Percentiles rank a stretch among this genome's conserved stretches.
Conservation (phyloP, 2,888 invertebrate species). For the Encarsia formosa region DNA sequence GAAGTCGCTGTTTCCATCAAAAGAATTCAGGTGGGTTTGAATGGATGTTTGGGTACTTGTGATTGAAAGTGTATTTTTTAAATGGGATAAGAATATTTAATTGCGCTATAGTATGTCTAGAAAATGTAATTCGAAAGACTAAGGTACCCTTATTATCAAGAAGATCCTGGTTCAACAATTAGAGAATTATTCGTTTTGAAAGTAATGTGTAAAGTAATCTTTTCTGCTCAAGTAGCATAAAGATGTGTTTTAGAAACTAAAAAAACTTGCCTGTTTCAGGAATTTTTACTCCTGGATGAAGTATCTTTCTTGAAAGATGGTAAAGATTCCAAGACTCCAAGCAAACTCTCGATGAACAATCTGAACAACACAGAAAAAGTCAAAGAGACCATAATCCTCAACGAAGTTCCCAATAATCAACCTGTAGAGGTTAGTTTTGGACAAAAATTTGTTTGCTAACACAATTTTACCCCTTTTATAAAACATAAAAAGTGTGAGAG, state of each 20-base stretch:
- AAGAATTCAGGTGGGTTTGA: constrained; percentile 51
- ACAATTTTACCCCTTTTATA: neutral
- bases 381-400: neutral
- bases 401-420: neutral
- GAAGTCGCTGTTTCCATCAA: constrained; percentile 59
- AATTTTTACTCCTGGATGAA: constrained; percentile 42
- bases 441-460: too few species aligned
- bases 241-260: too few species aligned
- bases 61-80: too few species aligned
- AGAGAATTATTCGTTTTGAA: too few species aligned
- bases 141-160: too few species aligned
- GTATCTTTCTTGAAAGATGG: constrained; percentile 19
- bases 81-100: too few species aligned
- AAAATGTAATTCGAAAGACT: too few species aligned
- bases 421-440: constrained; percentile 10
- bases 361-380: neutral
- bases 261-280: constrained; percentile 26
- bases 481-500: constrained; percentile 9
- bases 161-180: too few species aligned
- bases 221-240: too few species aligned
- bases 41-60: too few species aligned
- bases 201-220: too few species aligned
- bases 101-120: too few species aligned
- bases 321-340: neutral
- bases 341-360: neutral